Conservation (phyloP, 1,140 invertebrate species). For the Listronotus bonariensis region DNA sequence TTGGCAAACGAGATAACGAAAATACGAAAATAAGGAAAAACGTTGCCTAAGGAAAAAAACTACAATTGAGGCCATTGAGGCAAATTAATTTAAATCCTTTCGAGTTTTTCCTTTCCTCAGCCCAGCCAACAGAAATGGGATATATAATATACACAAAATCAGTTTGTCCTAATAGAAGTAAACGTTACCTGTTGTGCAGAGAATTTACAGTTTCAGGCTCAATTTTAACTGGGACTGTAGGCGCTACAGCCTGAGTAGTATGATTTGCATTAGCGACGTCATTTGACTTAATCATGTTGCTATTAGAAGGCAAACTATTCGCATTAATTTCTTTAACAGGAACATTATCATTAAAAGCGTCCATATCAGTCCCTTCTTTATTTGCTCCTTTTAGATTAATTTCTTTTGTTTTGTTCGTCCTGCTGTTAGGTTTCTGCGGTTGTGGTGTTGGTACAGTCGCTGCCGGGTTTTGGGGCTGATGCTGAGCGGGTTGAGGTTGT, state of each 20-base stretch:
- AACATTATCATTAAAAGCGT: constrained; percentile 52
- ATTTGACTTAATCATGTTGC: background rate
- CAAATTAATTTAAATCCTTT: no score
- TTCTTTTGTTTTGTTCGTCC: constrained; percentile 52
- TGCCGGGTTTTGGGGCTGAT: constrained; percentile 8
- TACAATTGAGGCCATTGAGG: no score
- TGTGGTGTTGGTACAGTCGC: constrained; percentile 42
- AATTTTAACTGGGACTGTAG: background rate
- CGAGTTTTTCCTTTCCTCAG: no score
- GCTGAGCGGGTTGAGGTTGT: constrained; percentile 7
- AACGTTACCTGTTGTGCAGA: no score
- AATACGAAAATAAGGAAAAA: no score
- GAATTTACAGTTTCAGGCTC: no score
- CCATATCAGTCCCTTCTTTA: constrained; percentile 58
- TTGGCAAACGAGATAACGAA: no score
- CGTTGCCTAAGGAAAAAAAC: no score
- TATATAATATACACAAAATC: no score
- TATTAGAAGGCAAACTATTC: constrained; percentile 11
- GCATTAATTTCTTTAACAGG: constrained; percentile 38
- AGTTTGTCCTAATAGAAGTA: no score
- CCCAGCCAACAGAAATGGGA: no score
- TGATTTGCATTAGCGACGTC: constrained; percentile 27
- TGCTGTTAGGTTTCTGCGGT: constrained; percentile 47
- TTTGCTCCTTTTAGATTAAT: constrained; percentile 54
- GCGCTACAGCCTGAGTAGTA: background rate